Evolutionary conservation across 2,797 vertebrate genomes (phyloP).

Genomic region (Smutsia gigantea): DNA sequence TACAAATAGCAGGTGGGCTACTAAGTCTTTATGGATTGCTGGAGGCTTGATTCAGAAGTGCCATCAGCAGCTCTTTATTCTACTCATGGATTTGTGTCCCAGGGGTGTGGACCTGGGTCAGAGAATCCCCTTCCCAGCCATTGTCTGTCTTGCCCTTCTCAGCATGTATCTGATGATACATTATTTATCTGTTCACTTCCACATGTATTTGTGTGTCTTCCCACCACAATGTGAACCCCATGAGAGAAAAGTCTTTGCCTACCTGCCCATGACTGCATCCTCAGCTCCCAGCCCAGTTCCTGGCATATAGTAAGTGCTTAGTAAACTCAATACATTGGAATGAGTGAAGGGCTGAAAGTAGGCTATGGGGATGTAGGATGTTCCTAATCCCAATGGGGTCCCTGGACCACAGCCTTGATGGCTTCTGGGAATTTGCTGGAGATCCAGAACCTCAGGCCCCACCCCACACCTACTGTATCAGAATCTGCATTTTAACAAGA

Average conservation of each 20-base stretch:
- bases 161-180: neutral
- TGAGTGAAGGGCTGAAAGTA: neutral
- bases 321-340: neutral
- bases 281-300: neutral
- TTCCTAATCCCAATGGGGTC: neutral
- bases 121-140: neutral
- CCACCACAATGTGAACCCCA: neutral
- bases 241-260: neutral
- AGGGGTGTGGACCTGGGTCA: neutral
- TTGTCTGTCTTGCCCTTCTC: neutral
- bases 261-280: neutral
- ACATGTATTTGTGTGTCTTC: neutral
- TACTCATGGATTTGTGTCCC: neutral
- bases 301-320: neutral
- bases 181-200: neutral
- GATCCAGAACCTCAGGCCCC: neutral
- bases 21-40: neutral
- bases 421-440: constrained; percentile 18
- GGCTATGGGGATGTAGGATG: neutral
- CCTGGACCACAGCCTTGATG: neutral
- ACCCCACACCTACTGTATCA: neutral
- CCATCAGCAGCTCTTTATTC: neutral
- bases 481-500: constrained; percentile 24
- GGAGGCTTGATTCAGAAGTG: neutral
- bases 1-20: neutral